Evolutionary conservation across 2,113 vertebrate species (phyloP), one percentile per base, ranked within the genome.

Genomic region (Tragelaphus buxtoni): DNA sequence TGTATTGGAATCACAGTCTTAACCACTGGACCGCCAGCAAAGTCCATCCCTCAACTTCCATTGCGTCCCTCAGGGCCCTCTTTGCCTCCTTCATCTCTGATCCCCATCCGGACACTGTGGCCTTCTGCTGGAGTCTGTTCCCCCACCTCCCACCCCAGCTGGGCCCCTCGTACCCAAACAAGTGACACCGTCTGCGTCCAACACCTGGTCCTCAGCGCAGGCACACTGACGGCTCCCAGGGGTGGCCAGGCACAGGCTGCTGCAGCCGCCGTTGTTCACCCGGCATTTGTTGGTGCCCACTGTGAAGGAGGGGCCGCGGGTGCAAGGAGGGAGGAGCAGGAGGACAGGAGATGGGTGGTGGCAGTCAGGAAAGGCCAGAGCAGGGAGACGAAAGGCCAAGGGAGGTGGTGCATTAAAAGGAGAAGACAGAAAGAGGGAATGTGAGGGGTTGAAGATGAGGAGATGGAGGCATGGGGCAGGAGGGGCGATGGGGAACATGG

Each of bases 181-280:
- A 96, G 99, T 99, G 98, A 99, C 99, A 0, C 99, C 98, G 61
- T 99, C 99, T 0, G 3, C 0, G 7, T 99, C 99, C 96, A 99
- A 98, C 97, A 99, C 98, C 98, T 99, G 99, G 98, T 99, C 99
- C 95, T 99, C 99, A 0, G 99, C 99, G 0, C 99, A 99, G 96
- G 99, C 99, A 1, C 99, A 99, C 80, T 99, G 99, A 22, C 99
- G 99, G 65, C 99, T 98, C 3, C 98, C 97, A 0, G 99, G 99
- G 12, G 99, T 99, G 92, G 99, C 99, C 92, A 99, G 98, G 97
- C 99, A 99, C 94, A 99, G 98, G 97, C 99, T 99, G 99, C 99
- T 99, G 97, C 99, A 99, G 96, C 99, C 99, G 0, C 99, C 99
- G 0, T 99, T 99, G 98, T 99, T 99, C 14, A 99, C 99, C 0